Evolutionary conservation across 1,140 invertebrate genomes (phyloP).

Genomic region (Anoplolepis gracilipes): DNA sequence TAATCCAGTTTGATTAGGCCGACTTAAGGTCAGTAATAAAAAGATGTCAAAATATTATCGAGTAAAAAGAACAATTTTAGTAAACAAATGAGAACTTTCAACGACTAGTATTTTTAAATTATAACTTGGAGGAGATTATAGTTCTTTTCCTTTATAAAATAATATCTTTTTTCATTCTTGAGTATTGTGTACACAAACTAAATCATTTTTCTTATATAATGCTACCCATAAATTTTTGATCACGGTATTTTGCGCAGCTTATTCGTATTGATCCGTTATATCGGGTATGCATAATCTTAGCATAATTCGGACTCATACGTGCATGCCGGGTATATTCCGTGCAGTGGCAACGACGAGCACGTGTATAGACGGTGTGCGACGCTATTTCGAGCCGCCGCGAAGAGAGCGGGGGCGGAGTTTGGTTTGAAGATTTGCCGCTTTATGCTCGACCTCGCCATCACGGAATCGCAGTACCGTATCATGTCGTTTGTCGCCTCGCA

Average conservation of each 20-base stretch:
- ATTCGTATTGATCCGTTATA: not conserved
- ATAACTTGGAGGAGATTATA: not conserved
- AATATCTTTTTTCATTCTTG: not conserved
- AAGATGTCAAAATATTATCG: not conserved
- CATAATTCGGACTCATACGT: constrained; percentile 53
- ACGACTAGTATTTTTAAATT: not conserved
- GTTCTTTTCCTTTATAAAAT: not conserved
- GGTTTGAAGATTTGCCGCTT: constrained; percentile 77
- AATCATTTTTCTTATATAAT: not conserved
- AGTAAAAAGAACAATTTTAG: not conserved
- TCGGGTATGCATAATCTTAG: constrained; percentile 37
- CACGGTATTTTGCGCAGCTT: constrained; percentile 3
- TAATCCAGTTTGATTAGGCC: not conserved
- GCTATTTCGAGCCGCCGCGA: constrained; percentile 79
- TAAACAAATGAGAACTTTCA: not conserved
- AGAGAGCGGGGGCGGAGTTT: constrained; percentile 80
- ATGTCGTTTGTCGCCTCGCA: not conserved
- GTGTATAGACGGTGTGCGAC: constrained; percentile 77
- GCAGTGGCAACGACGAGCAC: constrained; percentile 69
- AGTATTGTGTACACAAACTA: not conserved
- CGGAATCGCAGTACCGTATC: constrained; percentile 58
- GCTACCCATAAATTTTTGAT: not conserved
- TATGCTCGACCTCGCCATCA: constrained; percentile 71
- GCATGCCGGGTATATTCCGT: constrained; percentile 58
- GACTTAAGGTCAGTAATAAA: not conserved